Conservation (phyloP, 92 coral and sea anemone species). For the Parazoanthus atlanticus region DNA sequence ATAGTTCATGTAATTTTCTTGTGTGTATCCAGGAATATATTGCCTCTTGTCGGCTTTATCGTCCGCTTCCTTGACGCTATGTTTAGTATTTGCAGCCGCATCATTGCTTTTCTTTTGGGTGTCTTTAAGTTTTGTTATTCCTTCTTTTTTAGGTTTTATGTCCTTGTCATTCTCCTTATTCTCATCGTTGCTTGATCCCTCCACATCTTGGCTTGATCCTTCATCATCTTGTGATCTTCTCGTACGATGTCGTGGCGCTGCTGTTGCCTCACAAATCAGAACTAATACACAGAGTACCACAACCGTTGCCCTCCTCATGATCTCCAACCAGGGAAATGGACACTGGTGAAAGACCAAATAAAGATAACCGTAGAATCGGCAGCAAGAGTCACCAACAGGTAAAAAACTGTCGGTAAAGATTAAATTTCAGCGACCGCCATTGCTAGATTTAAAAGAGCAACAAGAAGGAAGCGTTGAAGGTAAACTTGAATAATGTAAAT, state of each 20-base stretch:
- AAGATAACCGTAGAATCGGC: neutral
- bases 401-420: neutral
- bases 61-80: conserved; percentile 10
- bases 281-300: neutral
- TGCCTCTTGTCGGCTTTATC: conserved; percentile 59
- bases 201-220: neutral
- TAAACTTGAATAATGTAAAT: conserved; percentile 16
- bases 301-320: conserved; percentile 8
- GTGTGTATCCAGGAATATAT: conserved; percentile 47
- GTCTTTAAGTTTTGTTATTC: conserved; percentile 21
- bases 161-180: neutral
- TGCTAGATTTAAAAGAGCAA: neutral
- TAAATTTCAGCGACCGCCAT: conserved; percentile 35
- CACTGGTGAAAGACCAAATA: conserved; percentile 10
- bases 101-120: conserved; percentile 41
- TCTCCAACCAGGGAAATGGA: conserved; percentile 5
- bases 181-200: neutral
- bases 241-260: conserved; percentile 34
- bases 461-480: neutral
- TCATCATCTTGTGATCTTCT: conserved; percentile 21
- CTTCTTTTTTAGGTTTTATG: conserved; percentile 18
- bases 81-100: conserved; percentile 19
- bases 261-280: conserved; percentile 1
- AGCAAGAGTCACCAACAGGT: conserved; percentile 24
- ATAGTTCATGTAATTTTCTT: conserved; percentile 12